Conservation (phyloP, 2,113 vertebrate species). For the Larimichthys crocea region DNA sequence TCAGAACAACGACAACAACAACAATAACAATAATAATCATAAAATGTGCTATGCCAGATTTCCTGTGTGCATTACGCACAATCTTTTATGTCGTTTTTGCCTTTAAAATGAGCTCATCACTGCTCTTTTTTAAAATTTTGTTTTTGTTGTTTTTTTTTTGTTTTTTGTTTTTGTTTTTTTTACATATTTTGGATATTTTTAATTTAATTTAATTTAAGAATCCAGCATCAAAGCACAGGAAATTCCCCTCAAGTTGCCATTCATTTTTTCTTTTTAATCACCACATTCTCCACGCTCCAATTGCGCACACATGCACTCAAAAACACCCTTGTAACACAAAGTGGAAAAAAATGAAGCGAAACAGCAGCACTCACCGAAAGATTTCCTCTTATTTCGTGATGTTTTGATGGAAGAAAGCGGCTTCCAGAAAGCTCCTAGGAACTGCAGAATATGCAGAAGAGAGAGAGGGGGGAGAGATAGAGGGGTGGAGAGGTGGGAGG, state of each 20-base stretch:
- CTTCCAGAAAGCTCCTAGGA: constrained; percentile 75
- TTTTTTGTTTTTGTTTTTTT: no score
- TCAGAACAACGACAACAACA: no score
- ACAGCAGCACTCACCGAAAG: constrained; percentile 83
- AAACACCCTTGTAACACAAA: neutral
- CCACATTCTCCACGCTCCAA: neutral
- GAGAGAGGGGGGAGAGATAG: neutral
- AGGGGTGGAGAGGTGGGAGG: neutral
- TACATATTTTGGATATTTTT: no score
- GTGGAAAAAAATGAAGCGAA: neutral
- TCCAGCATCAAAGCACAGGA: neutral
- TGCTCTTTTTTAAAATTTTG: no score
- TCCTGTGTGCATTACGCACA: neutral
- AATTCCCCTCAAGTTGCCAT: neutral
- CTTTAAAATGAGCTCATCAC: no score
- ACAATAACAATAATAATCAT: neutral
- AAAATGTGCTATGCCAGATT: no score
- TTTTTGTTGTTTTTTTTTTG: no score
- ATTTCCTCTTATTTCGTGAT: constrained; percentile 76
- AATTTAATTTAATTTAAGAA: neutral
- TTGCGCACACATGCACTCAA: neutral
- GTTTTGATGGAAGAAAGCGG: constrained; percentile 70
- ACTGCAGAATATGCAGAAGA: constrained; percentile 60
- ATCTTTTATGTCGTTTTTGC: neutral
- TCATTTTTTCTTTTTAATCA: neutral